phyloP scores from a whole-genome alignment of 2,888 invertebrate species.

The Nomada hirtipes region DNA sequence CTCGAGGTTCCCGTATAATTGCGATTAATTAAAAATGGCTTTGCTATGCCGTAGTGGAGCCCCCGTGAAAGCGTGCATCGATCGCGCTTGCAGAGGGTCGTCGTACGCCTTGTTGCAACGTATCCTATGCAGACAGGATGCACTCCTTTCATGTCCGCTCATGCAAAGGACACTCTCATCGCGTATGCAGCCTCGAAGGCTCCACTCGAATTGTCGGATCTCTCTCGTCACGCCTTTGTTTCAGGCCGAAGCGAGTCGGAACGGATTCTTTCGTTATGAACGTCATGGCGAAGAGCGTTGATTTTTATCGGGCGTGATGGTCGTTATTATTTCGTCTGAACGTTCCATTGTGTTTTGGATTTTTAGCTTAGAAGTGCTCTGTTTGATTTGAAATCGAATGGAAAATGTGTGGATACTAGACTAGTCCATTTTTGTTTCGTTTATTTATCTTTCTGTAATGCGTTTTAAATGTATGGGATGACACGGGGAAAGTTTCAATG shows the following conservation, averaged over 20 bases:
- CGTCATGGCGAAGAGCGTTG: conserved; percentile 16
- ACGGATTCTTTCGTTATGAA: conserved; percentile 18
- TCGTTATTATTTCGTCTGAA: not conserved
- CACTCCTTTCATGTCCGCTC: conserved; percentile 65
- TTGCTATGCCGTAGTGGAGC: conserved; percentile 50
- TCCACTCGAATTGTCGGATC: conserved; percentile 56
- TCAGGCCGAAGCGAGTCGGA: conserved; percentile 13
- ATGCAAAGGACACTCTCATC: conserved; percentile 66
- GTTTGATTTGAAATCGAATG: not conserved
- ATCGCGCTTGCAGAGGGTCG: conserved; percentile 67
- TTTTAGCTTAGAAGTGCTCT: not conserved
- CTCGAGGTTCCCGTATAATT: conserved; percentile 49
- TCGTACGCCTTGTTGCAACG: conserved; percentile 68
- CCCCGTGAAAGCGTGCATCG: conserved; percentile 68
- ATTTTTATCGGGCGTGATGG: conserved; percentile 9
- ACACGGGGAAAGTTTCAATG: not conserved
- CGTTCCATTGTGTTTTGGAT: no score
- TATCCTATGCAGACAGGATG: conserved; percentile 65
- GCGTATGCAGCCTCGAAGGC: conserved; percentile 56
- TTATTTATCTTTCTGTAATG: no score
- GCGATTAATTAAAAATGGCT: conserved; percentile 75
- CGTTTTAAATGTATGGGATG: no score
- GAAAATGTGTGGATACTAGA: no score
- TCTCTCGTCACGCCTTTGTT: conserved; percentile 46
- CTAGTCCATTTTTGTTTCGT: no score